Evolutionary conservation across 2,888 invertebrate species (phyloP).

Genomic region (Drosophila testacea): DNA sequence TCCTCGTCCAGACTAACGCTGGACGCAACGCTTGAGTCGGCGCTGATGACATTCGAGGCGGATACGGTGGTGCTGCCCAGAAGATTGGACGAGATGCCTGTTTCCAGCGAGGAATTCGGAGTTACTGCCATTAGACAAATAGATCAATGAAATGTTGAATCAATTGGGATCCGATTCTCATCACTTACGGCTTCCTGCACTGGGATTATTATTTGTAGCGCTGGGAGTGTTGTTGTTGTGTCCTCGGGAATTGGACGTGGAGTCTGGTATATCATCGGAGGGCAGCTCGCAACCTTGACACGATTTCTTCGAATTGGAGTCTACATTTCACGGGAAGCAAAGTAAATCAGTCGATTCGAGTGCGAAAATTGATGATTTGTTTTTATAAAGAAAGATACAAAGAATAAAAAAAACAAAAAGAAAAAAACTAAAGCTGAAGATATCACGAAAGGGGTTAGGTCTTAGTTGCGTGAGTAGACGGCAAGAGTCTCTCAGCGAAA

Average conservation of each 20-base stretch:
- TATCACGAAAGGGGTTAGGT: slow-evolving; percentile 44
- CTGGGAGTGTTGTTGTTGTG: slow-evolving; percentile 93
- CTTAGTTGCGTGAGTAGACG: slow-evolving; percentile 37
- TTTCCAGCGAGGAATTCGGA: slow-evolving; percentile 85
- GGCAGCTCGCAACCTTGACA: slow-evolving; percentile 93
- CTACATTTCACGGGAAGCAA: slow-evolving; percentile 71
- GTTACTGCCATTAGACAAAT: slow-evolving; percentile 75
- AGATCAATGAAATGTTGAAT: background rate
- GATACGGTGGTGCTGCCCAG: slow-evolving; percentile 90
- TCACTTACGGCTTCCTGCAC: slow-evolving; percentile 84
- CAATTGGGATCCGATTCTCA: background rate
- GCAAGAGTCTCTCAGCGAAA: slow-evolving; percentile 56
- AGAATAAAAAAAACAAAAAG: background rate
- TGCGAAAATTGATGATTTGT: slow-evolving; percentile 71
- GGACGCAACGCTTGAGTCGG: slow-evolving; percentile 86
- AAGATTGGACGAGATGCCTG: slow-evolving; percentile 87
- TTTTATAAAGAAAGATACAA: slow-evolving; percentile 43
- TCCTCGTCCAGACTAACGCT: slow-evolving; percentile 85
- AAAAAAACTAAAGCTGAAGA: slow-evolving; percentile 34
- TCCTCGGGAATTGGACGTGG: slow-evolving; percentile 88
- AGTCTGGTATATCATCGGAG: slow-evolving; percentile 90
- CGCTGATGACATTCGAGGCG: slow-evolving; percentile 86
- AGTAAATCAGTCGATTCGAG: slow-evolving; percentile 57
- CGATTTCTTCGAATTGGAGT: slow-evolving; percentile 88
- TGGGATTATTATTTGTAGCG: slow-evolving; percentile 91